A percentile compares a stretch with the other conserved stretches of the same genome.
Conservation (phyloP, 2,113 vertebrate genomes). For the Tenebrosternarchus preto region DNA sequence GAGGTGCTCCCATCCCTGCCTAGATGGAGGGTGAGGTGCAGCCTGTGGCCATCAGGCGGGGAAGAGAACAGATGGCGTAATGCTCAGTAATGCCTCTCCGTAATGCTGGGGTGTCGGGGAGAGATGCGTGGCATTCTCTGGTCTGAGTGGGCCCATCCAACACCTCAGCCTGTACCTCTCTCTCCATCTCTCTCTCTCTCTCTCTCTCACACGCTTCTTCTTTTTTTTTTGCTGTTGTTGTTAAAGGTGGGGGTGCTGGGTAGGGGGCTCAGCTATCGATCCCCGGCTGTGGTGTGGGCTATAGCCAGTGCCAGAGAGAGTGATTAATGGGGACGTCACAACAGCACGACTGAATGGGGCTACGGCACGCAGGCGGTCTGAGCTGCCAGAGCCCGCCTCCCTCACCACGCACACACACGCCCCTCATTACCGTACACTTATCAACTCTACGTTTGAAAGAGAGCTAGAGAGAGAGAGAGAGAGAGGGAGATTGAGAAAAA, state of each 20-base stretch:
- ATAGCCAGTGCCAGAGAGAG: slow-evolving; percentile 94
- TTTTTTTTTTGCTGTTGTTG: slow-evolving; percentile 18
- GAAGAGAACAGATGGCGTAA: slow-evolving; percentile 56
- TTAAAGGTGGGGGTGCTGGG: slow-evolving; percentile 31
- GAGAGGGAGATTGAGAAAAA: background rate
- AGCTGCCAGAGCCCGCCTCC: slow-evolving; percentile 82
- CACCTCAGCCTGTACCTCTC: slow-evolving; percentile 3
- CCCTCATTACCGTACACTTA: slow-evolving; percentile 90
- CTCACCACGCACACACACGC: slow-evolving; percentile 74
- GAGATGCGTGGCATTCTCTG: slow-evolving; percentile 31
- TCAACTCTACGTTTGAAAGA: slow-evolving; percentile 90
- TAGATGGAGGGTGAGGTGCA: background rate
- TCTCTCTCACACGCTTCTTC: background rate
- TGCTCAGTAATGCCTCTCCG: slow-evolving; percentile 37
- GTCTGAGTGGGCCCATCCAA: slow-evolving; percentile 35
- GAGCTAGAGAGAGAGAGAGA: slow-evolving; percentile 1
- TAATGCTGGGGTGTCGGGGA: slow-evolving; percentile 43
- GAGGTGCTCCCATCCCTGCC: background rate
- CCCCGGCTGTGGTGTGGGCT: slow-evolving; percentile 94
- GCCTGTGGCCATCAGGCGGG: background rate
- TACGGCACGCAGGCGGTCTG: slow-evolving; percentile 84
- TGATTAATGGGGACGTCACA: slow-evolving; percentile 99
- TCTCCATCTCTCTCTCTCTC: background rate
- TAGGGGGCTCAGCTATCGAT: slow-evolving; percentile 87
- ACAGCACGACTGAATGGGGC: slow-evolving; percentile 98